Evolutionary conservation across 1,140 invertebrate species (phyloP), one percentile per base, ranked within the genome.

Genomic region (Telenomus remus): DNA sequence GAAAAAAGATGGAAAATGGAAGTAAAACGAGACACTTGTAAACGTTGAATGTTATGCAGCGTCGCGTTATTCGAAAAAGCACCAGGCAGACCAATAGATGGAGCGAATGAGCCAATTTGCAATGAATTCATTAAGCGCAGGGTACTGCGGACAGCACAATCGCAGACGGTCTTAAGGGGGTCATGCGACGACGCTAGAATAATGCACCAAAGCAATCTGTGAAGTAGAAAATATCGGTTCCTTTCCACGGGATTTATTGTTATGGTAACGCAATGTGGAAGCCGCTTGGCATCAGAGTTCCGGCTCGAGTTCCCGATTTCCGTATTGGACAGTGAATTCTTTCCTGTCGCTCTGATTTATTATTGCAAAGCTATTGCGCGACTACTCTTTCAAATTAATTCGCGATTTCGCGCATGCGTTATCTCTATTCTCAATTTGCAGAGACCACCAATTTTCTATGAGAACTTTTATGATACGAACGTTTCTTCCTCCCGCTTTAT

Each of bases 191-290:
- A 69, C 72, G 61, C 47, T 64, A 61, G 53, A 69, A 75, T 72
- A 66, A 80, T 50, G 59, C 61, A 60, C 34, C 64, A 70, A 61
- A 66, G 72, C 78, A 79, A 80, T 83, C 74, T 80, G 73, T 80
- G 68, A 70, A 74, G 64, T 80, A 75, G 76, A 79, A 81, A 79
- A 76, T 78, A 80, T 77, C 65, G 71, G 70, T 78, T 79, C 79
- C 68, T 79, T 77, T 64, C 60, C 60, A 68, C 75, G 72, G 76
- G 72, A 84, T 84, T 84, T 84, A 84, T 81, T 76, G 80, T 82
- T 82, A 84, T 78, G 80, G 77, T 83, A 84, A 84, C 80, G 79
- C 78, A 81, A 80, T 66, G 68, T 82, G 80, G 78, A 81, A 81
- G 75, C 78, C 66, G 77, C 63, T 81, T 82, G 78, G 78, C 79